These are phyloP conservation scores for Tragelaphus buxtoni DNA, from an alignment of 2,113 vertebrate species.

Conservation along the genomic window DNA sequence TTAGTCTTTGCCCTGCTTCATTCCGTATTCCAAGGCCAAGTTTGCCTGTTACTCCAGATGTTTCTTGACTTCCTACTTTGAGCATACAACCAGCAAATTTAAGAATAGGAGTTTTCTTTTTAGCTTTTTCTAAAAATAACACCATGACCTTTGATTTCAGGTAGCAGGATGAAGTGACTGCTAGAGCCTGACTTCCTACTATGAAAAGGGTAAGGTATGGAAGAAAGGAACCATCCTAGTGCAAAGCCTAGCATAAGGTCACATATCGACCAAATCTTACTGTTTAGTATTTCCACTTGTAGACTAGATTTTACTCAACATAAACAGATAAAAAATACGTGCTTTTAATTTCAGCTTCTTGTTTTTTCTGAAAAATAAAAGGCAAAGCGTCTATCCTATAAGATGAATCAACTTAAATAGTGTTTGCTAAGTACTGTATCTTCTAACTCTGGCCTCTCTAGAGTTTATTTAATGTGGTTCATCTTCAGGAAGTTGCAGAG, in stretches of 20 bases:
- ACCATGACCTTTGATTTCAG: not conserved
- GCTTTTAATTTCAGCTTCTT: not conserved
- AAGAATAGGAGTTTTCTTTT: not conserved
- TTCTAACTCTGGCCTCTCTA: not conserved
- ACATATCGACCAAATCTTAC: not conserved
- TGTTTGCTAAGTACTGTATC: not conserved
- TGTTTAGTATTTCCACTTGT: not conserved
- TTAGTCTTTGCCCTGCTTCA: too few relatives aligned
- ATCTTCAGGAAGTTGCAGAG: slow-evolving; percentile 14
- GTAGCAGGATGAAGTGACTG: not conserved
- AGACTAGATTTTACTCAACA: not conserved
- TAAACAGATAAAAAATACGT: not conserved
- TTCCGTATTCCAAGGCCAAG: too few relatives aligned
- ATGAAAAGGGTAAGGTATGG: not conserved
- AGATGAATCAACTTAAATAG: not conserved
- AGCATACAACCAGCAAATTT: not conserved
- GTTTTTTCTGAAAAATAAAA: not conserved
- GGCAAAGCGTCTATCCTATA: not conserved
- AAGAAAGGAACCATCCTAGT: not conserved
- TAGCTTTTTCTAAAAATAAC: not conserved
- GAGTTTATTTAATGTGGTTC: not conserved
- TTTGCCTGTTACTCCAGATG: too few relatives aligned
- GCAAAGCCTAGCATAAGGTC: not conserved
- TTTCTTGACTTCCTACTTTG: too few relatives aligned
- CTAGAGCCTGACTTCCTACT: not conserved